These are phyloP conservation scores for Umimayanthus kanabou DNA, from an alignment of 92 coral and sea anemone species.

Conservation along the genomic window DNA sequence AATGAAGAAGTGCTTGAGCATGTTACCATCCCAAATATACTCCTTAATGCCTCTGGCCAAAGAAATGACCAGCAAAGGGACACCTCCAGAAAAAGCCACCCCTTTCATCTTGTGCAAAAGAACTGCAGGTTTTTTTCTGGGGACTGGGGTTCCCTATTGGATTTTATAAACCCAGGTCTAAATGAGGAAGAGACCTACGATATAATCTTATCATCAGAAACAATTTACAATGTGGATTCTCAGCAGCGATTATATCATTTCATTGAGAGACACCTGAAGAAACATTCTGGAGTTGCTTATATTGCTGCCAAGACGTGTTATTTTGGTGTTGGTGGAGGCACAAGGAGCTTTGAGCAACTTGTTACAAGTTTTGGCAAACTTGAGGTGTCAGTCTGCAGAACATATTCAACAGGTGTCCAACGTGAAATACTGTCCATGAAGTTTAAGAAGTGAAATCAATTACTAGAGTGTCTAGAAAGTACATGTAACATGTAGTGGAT, in stretches of 20 bases:
- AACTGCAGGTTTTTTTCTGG: constrained; percentile 82
- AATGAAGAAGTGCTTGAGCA: constrained; percentile 82
- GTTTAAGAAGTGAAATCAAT: neutral
- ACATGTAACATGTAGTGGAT: no score
- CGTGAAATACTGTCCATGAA: constrained; percentile 78
- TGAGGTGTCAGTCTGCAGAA: constrained; percentile 58
- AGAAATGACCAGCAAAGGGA: neutral
- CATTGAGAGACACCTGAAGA: constrained; percentile 63
- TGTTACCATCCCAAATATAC: constrained; percentile 88
- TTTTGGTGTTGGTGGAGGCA: constrained; percentile 99
- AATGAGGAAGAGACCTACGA: constrained; percentile 60
- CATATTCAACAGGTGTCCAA: constrained; percentile 62
- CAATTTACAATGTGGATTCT: constrained; percentile 77
- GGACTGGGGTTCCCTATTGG: constrained; percentile 75
- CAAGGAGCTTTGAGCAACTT: constrained; percentile 79
- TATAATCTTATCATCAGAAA: constrained; percentile 89
- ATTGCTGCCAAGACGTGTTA: constrained; percentile 93
- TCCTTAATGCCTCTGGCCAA: constrained; percentile 49
- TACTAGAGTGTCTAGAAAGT: no score
- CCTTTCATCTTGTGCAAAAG: neutral
- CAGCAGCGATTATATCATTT: constrained; percentile 68
- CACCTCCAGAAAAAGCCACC: neutral
- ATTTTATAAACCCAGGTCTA: constrained; percentile 61
- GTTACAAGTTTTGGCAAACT: constrained; percentile 65
- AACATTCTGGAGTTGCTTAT: constrained; percentile 73